Base-by-base conservation (phyloP, 2,797 vertebrate species). In the Enoplosus armatus region DNA sequence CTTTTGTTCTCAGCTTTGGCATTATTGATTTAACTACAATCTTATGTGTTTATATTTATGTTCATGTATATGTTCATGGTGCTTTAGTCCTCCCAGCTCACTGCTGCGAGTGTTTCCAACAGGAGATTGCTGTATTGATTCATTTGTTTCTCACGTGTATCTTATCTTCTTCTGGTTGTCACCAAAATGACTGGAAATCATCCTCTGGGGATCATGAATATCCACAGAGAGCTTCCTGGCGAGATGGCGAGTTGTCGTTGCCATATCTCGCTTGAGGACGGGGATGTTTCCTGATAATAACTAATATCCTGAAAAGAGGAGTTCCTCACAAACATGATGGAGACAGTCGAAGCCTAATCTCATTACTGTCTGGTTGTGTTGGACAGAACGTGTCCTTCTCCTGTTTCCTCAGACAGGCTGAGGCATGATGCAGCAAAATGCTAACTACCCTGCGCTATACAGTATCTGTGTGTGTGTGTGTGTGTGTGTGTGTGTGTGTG, bases 391-490 rank as follows among this genome's bases (percentile, higher is more conserved):
- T 41, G 43, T 79, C 59, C 48, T 27, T 59, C 50, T 65, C 58
- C 39, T 22, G 63, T 64, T 67, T 77, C 66, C 69, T 62, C 63
- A 63, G 54, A 83, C 60, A 39, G 39, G 33, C 67, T 16, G 74
- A 84, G 63, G 73, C 83, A 83, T 92, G 90, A 89, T 88, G 83
- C 89, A 89, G 90, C 90, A 89, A 77, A 90, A 90, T 69, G 71
- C 76, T 67, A 77, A 78, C 71, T 55, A 75, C n/a, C 72, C 75
- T 72, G 69, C 65, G 12, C 70, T 83, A 59, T 75, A 77, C 64
- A 48, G 75, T 60, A 29, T 72, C 15, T 77, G 61, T 53, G 51
- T 61, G 75, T 71, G 78, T 62, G 66, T 61, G 56, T 33, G 64
- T 51, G 54, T 60, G 75, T 51, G 59, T 67, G 70, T 51, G 67